phyloP scores from a whole-genome alignment of 2,113 vertebrate species.

The Phaethornis superciliosus region DNA sequence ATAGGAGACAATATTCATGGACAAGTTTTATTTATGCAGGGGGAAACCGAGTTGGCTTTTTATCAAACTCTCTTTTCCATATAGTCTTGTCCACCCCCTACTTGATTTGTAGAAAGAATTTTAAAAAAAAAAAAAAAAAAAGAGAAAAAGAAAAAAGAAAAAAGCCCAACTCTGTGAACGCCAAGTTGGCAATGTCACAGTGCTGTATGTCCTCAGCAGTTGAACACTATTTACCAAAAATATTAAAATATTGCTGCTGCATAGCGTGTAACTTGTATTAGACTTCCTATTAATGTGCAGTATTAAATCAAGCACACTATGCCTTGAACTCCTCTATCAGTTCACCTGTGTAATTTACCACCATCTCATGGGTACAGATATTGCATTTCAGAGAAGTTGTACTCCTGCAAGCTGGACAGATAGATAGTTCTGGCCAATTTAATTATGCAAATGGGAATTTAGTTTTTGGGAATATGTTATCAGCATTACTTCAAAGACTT shows the following conservation, averaged over 20 bases:
- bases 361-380: background rate
- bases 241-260: constrained; percentile 1
- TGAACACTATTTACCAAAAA: background rate
- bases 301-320: constrained; percentile 24
- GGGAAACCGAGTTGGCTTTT: background rate
- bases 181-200: background rate
- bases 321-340: constrained; percentile 22
- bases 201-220: background rate
- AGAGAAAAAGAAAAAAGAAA: background rate
- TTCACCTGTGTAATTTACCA: constrained; percentile 51
- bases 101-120: background rate
- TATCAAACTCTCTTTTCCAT: background rate
- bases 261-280: background rate
- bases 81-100: background rate
- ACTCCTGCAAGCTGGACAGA: constrained; percentile 31
- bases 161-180: background rate
- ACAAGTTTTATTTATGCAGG: background rate
- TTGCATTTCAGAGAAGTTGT: constrained; percentile 40
- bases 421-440: constrained; percentile 60
- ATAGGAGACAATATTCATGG: background rate
- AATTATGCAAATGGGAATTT: constrained; percentile 68
- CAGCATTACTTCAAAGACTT: constrained; percentile 45
- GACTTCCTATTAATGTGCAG: constrained; percentile 14
- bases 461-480: constrained; percentile 32
- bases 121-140: too few relatives aligned